Conservation (phyloP, 2,797 vertebrate genomes). For the Phrynocephalus forsythii region DNA sequence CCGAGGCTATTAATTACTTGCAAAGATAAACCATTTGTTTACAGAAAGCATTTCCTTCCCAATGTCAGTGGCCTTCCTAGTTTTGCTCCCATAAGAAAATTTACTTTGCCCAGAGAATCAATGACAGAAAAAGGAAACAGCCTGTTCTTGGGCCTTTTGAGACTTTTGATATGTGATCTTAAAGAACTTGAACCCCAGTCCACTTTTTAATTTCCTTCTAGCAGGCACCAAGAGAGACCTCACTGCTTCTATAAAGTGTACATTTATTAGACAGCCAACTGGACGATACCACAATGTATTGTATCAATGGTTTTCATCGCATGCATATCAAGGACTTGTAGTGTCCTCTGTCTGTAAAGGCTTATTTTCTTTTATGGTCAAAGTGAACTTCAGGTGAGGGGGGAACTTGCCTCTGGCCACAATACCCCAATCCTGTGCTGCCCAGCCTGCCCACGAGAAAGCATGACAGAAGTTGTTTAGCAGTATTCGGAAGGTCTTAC, state of each 20-base stretch:
- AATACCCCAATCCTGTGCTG: not conserved
- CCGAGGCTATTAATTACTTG: conserved; percentile 25
- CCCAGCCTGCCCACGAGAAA: not conserved
- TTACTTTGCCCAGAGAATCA: conserved; percentile 54
- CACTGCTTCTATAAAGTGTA: not conserved
- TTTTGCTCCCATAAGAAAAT: conserved; percentile 64
- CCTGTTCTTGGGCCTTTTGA: conserved; percentile 7
- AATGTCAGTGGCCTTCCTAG: conserved; percentile 43
- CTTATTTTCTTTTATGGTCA: not conserved
- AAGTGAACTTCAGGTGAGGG: not conserved
- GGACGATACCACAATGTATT: not conserved
- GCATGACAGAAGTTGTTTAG: no score
- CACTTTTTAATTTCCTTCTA: conserved; percentile 20
- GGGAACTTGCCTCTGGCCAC: not conserved
- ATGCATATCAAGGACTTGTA: not conserved
- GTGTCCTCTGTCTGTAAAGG: not conserved
- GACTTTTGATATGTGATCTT: not conserved
- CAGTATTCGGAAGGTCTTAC: no score
- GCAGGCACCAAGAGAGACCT: conserved; percentile 1
- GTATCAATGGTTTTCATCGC: not conserved
- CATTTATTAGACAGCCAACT: not conserved
- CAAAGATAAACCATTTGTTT: conserved; percentile 37
- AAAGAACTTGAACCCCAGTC: not conserved
- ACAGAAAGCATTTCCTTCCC: conserved; percentile 37
- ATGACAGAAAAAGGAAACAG: not conserved